phyloP scores from a whole-genome alignment of 1,140 invertebrate species.

The Temnothorax curvispinosus region DNA sequence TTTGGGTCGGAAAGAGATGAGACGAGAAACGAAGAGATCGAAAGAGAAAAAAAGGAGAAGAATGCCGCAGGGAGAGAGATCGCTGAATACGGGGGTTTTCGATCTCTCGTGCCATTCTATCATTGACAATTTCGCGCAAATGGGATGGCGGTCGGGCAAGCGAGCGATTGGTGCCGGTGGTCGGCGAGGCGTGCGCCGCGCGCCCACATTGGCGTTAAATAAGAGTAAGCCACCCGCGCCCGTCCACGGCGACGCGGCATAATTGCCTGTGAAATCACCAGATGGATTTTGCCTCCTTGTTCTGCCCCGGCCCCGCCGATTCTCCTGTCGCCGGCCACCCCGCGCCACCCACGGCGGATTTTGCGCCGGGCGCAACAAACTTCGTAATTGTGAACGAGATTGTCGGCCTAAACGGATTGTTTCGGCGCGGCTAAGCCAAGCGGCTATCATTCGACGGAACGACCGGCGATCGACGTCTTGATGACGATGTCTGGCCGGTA shows the following conservation, averaged over 20 bases:
- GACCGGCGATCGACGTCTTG: background rate
- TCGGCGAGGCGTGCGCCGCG: slow-evolving; percentile 78
- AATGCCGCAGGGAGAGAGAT: slow-evolving; percentile 18
- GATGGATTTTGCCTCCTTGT: slow-evolving; percentile 83
- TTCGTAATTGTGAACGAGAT: slow-evolving; percentile 62
- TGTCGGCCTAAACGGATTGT: slow-evolving; percentile 52
- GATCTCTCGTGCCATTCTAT: slow-evolving; percentile 83
- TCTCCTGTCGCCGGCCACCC: background rate
- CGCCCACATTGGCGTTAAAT: slow-evolving; percentile 86
- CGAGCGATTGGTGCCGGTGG: slow-evolving; percentile 60
- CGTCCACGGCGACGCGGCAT: slow-evolving; percentile 71
- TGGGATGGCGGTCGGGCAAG: slow-evolving; percentile 74
- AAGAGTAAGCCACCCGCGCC: slow-evolving; percentile 82
- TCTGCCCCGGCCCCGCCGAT: slow-evolving; percentile 65
- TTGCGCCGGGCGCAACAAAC: slow-evolving; percentile 48
- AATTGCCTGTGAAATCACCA: slow-evolving; percentile 84
- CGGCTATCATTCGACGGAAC: slow-evolving; percentile 10
- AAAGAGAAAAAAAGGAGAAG: slow-evolving; percentile 28
- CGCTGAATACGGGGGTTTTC: slow-evolving; percentile 80
- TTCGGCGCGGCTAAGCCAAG: background rate
- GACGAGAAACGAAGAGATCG: background rate
- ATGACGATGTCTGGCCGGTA: background rate
- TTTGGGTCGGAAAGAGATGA: slow-evolving; percentile 8
- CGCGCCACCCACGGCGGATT: background rate
- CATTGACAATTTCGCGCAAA: slow-evolving; percentile 84